Evolutionary conservation across 1,140 invertebrate species (phyloP), one percentile per base, ranked within the genome.

Genomic region (Heliconius eleuchia): DNA sequence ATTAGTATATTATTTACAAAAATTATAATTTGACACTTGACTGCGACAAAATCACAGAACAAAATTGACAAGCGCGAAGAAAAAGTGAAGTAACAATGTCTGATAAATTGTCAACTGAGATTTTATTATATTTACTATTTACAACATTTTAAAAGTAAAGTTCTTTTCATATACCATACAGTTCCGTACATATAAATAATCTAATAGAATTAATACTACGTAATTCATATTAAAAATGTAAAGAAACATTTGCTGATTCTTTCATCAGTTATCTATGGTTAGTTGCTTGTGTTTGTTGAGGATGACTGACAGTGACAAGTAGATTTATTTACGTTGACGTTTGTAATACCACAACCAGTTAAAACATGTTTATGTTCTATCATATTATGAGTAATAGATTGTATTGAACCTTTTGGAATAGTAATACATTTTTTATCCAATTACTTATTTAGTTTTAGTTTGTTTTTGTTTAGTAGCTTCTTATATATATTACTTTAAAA

Each of bases 301-400:
- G 34, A 6, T 37, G 6, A 7, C 34, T 37, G 42, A 42, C 42
- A 42, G 39, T 50, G 46, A 16, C 16, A 52, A 52, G 6, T 52
- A 52, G 18, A 7, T 52, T 52, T 52, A 52, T 18, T 52, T 52
- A 57, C 19, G 19, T 23, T 57, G 55, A 57, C n/a, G 19, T n/a
- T 57, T 57, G 55, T 23, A 57, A 57, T 23, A 57, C 18, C 16
- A 19, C 13, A 55, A 55, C 55, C n/a, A 57, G 55, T 57, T 0
- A 57, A 57, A 57, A 57, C 55, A 57, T 57, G 55, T 57, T 57
- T 57, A 57, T 57, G 55, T 57, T 23, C 50, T 52, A 8, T 52
- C 18, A 52, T 52, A 19, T 52, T 57, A 57, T 57, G 55, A 57
- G 55, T 57, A 57, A 57, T 57, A 57, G 55, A 23, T 23, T 23